Base-by-base conservation (phyloP, 2,113 vertebrate genomes). In the Cacatua alba region DNA sequence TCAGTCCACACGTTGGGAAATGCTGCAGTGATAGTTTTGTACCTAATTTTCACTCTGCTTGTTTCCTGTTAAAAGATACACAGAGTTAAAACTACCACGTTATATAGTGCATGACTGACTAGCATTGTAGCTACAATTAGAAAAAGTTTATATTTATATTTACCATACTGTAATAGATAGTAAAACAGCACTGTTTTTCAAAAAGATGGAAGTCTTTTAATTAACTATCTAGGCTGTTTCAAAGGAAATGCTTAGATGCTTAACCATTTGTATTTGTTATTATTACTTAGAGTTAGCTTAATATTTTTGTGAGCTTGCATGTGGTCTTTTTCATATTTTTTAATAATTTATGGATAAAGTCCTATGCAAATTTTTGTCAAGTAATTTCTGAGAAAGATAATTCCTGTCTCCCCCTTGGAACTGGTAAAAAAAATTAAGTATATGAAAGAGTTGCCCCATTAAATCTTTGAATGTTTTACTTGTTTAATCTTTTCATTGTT, bases 401-500 rank as follows among this genome's bases (percentile, higher is more conserved):
- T 69, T 84, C 17, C 24, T 17, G 2, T 72, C 72, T 87, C 20
- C 28, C 4, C 8, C 15, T 60, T 51, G 28, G 25, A 77, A 87
- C 4, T 28, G 9, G 18, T 60, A 4, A 70, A 78, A 87, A 93
- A 33, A 4, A 8, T 16, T 37, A 64, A 39, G 8, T 62, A 13
- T 16, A 28, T 1, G 0, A 74, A 33, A 6, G 2, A 43, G 13
- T 57, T 78, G 7, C 10, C 15, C 13, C 3, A 2, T 24, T 55
- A 4, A 35, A 11, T 23, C 26, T 52, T n/a, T 52, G 33, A 70
- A 62, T 43, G 9, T 62, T 84, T 70, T 65, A 52, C 19, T 78
- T 44, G 10, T 35, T 70, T n/a, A 5, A 57, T 57, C 4, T 65
- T 84, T 78, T 23, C 35, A 52, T 48, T 65, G 10, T 20, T 69